These are phyloP conservation scores for Drosophila eohydei DNA, from an alignment of 2,888 invertebrate species.

Conservation along the genomic window DNA sequence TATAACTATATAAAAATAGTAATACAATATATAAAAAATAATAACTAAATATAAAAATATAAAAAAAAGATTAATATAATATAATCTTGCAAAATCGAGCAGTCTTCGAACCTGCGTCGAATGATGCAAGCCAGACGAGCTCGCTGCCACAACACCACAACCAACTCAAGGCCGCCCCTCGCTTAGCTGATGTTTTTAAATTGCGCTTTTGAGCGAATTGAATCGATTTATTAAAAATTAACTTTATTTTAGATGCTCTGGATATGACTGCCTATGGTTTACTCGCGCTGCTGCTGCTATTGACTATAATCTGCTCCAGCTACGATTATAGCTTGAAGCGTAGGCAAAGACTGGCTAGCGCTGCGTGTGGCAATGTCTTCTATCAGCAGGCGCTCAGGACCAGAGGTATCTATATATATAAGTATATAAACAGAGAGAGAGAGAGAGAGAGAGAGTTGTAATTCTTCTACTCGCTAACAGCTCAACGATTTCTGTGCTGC, in stretches of 20 bases:
- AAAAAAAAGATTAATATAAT: background rate
- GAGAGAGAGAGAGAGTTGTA: background rate
- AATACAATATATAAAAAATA: background rate
- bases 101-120: background rate
- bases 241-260: conserved; percentile 54
- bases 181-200: background rate
- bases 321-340: conserved; percentile 66
- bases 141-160: background rate
- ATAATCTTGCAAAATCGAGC: too few relatives aligned
- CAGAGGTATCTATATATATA: conserved; percentile 35
- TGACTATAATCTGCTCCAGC: conserved; percentile 40
- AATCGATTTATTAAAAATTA: background rate
- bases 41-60: background rate
- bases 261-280: conserved; percentile 58
- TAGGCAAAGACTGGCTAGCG: conserved; percentile 21
- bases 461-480: conserved; percentile 27
- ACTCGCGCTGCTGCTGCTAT: conserved; percentile 42
- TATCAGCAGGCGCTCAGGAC: conserved; percentile 50
- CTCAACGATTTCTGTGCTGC: conserved; percentile 63
- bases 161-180: fast-evolving
- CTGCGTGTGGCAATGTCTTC: conserved; percentile 46
- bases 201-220: background rate
- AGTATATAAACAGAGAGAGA: background rate
- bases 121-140: background rate
- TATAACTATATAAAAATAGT: background rate